These are phyloP conservation scores for Grapholita molesta DNA, from an alignment of 1,140 invertebrate genomes.

Conservation along the genomic window DNA sequence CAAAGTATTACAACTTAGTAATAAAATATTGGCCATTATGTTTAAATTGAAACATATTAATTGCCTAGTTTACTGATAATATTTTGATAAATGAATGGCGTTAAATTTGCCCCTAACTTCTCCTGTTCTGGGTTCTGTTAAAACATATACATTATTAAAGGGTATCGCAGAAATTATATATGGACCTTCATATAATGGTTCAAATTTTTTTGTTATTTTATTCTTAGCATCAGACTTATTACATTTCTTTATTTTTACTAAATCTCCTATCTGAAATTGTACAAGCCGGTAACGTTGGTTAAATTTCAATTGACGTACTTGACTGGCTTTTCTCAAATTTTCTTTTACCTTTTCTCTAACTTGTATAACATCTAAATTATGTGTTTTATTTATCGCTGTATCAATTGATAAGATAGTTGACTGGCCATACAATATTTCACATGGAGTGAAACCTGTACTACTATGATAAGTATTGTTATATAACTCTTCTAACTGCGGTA, in stretches of 20 bases:
- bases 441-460: neutral
- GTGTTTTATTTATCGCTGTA: neutral
- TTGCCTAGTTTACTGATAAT: too few species aligned
- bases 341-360: neutral
- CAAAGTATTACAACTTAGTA: too few species aligned
- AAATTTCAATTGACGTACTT: neutral
- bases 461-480: neutral
- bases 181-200: neutral
- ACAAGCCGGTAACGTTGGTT: neutral
- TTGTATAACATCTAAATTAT: neutral
- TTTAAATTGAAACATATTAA: too few species aligned
- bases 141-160: neutral
- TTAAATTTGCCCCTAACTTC: too few species aligned
- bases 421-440: neutral
- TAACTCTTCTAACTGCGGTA: neutral
- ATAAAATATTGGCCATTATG: too few species aligned
- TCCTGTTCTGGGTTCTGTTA: too few species aligned
- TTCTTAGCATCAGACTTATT: neutral
- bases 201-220: neutral
- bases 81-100: neutral
- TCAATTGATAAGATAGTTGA: neutral
- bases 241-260: neutral
- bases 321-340: neutral
- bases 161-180: neutral
- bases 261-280: neutral